These are phyloP conservation scores for Drosophila littoralis DNA, from an alignment of 1,140 invertebrate genomes.

Conservation along the genomic window DNA sequence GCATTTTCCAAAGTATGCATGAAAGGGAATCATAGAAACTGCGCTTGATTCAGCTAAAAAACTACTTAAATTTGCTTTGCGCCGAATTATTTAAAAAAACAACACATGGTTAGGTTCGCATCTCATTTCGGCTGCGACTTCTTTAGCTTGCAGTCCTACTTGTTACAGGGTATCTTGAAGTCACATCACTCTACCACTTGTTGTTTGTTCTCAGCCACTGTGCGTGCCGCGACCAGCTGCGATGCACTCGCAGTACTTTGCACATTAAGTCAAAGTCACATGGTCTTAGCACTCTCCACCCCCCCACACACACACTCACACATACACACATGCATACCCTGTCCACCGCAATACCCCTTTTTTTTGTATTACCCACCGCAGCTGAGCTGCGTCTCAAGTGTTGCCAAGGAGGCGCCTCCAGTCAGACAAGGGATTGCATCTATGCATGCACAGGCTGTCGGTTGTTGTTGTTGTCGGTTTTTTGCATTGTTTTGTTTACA, in stretches of 20 bases:
- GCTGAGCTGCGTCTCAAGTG: constrained; percentile 23
- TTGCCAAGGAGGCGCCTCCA: constrained; percentile 9
- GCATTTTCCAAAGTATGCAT: no score
- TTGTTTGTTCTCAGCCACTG: not conserved
- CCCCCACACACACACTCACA: not conserved
- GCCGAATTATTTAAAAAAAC: no score
- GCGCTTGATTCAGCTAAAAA: no score
- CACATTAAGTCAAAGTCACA: constrained; percentile 35
- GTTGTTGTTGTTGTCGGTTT: constrained; percentile 8
- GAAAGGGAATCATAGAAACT: no score
- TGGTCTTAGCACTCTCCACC: not conserved
- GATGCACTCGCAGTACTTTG: constrained; percentile 16
- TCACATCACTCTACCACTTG: not conserved
- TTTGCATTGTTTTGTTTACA: constrained; percentile 49
- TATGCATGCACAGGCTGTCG: constrained; percentile 13
- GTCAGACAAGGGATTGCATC: constrained; percentile 21
- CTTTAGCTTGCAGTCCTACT: not conserved
- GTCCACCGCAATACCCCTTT: no score
- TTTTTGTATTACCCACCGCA: not conserved
- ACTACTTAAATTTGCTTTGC: no score
- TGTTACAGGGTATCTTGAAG: constrained; percentile 1
- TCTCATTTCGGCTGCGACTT: no score
- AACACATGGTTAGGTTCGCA: no score
- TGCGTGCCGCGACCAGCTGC: constrained; percentile 17
- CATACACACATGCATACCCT: not conserved